Evolutionary conservation across 2,888 invertebrate genomes (phyloP), one percentile per base, ranked within the genome.

Genomic region (Spatulosminthurus flaviceps): DNA sequence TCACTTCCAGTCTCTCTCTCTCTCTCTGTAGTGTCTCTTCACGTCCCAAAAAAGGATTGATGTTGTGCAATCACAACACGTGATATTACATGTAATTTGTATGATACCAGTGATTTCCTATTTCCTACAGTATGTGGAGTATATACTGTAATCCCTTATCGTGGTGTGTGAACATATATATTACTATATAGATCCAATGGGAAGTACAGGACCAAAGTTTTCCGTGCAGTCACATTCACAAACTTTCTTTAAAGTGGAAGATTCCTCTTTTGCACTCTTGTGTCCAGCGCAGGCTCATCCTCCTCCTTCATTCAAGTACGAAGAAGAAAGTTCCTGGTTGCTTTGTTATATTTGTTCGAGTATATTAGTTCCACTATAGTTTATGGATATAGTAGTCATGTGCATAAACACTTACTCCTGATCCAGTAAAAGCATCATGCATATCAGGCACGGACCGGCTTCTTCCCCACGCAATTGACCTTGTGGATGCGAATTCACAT

Each of bases 181-280:
- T 51, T 2, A 13, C n/a, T 51, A 51, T 9, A 82, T 87, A 88
- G 88, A 88, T 86, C 88, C 88, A 84, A 87, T 87, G 80, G 88
- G 88, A 84, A 87, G 86, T 78, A 88, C 88, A 75, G 87, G 87
- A 84, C 88, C 88, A 78, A 88, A 88, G 85, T 86, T 86, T 85
- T 87, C 87, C 79, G 88, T 22, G 90, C 90, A n/a, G 86, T 87
- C 70, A 90, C 77, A 77, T 42, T 77, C 77, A n/a, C 77, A 77
- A 67, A 77, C 77, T 13, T 77, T 77, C 67, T 77, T 77, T 69
- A 77, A 77, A 29, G 42, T 69, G 19, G 64, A 77, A 29, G 77
- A 77, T 42, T 77, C 77, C 19, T 64, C 77, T 22, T 77, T 77
- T 13, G 81, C 84, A 2, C 79, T 84, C 13, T 22, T 83, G 51